Percentiles rank a stretch among this genome's conserved stretches.
phyloP scores from a whole-genome alignment of 2,797 vertebrate genomes.

The Phalanger gymnotis region DNA sequence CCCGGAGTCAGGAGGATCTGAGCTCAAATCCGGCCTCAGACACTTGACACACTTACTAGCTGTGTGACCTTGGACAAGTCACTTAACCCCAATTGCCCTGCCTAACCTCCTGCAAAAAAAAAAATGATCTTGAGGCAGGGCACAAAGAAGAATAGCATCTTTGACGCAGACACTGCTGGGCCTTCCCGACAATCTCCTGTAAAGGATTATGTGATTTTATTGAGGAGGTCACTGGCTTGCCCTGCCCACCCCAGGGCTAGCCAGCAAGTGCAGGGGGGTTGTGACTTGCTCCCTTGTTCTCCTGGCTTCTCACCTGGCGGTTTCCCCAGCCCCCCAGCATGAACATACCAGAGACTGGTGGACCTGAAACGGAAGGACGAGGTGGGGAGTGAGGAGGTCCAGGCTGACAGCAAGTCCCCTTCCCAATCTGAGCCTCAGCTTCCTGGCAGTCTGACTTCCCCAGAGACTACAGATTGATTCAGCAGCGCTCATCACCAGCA shows the following conservation, averaged over 20 bases:
- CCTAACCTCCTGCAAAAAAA: too few relatives aligned
- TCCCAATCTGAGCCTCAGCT: neutral
- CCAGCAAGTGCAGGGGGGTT: neutral
- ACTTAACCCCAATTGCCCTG: too few relatives aligned
- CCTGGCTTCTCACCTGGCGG: neutral
- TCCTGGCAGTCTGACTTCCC: neutral
- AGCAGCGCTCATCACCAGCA: neutral
- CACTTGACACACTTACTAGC: too few relatives aligned
- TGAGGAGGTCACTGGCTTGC: fast-evolving
- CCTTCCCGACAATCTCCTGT: neutral
- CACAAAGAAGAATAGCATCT: neutral
- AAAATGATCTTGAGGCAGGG: neutral
- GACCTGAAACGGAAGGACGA: neutral
- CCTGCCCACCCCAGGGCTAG: neutral
- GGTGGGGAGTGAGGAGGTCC: neutral
- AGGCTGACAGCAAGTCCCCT: neutral
- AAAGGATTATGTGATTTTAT: neutral
- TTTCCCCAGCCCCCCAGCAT: neutral
- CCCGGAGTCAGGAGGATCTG: too few relatives aligned
- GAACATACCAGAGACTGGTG: neutral
- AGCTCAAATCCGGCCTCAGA: too few relatives aligned
- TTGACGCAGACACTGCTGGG: neutral
- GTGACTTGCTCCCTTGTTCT: neutral
- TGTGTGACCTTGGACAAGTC: too few relatives aligned
- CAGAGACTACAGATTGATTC: neutral